phyloP scores from a whole-genome alignment of 2,888 invertebrate species.

The Pheosia gnoma region DNA sequence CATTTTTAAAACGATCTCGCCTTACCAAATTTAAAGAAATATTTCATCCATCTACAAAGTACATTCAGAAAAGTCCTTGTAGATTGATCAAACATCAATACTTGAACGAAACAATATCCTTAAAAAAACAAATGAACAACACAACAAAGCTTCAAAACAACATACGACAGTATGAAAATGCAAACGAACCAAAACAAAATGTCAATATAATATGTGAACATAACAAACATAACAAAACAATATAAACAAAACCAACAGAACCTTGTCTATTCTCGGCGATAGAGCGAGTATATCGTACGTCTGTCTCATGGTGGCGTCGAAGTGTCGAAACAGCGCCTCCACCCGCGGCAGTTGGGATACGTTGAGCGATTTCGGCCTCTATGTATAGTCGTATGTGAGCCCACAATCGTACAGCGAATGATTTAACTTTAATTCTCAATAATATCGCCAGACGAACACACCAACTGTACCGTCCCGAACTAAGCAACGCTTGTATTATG shows the following conservation, averaged over 20 bases:
- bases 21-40: too few species aligned
- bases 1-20: too few species aligned
- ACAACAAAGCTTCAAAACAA: too few species aligned
- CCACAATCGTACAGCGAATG: slow-evolving; percentile 19
- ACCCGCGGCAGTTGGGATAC: slow-evolving; percentile 77
- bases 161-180: too few species aligned
- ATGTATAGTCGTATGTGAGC: slow-evolving; percentile 24
- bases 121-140: too few species aligned
- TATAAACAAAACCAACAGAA: slow-evolving; percentile 45
- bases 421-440: slow-evolving; percentile 5
- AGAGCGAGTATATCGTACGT: slow-evolving; percentile 75
- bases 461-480: too few species aligned
- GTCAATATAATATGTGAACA: slow-evolving; percentile 1
- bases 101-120: too few species aligned
- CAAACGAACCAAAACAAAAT: too few species aligned
- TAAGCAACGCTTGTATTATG: too few species aligned
- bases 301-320: slow-evolving; percentile 70
- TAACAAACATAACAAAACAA: slow-evolving; percentile 23
- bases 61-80: too few species aligned
- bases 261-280: slow-evolving; percentile 75
- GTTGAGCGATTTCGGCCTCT: slow-evolving; percentile 82
- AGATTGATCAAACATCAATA: too few species aligned
- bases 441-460: neutral
- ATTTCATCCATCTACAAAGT: too few species aligned
- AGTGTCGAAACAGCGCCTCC: slow-evolving; percentile 73